Percentiles rank a stretch among this genome's conserved stretches.
Conservation (phyloP, 2,797 vertebrate species). For the Mus spretus region DNA sequence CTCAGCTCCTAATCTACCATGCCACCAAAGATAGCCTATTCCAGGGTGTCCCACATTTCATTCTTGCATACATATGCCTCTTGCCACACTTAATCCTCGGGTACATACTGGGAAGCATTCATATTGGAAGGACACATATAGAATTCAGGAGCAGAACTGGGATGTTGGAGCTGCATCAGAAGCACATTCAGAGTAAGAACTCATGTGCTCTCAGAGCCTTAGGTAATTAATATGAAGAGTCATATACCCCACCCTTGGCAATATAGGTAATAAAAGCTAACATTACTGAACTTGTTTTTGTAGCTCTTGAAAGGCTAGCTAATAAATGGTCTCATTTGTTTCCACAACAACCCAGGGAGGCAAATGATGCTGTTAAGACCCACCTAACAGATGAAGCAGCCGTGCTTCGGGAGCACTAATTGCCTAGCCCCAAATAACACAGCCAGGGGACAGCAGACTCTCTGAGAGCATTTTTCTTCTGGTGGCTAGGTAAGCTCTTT, state of each 20-base stretch:
- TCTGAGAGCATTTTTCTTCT: slow-evolving; percentile 27
- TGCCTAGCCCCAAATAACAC: slow-evolving; percentile 32
- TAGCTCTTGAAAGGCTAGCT: slow-evolving; percentile 68
- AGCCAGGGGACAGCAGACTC: not conserved
- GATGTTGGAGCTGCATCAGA: slow-evolving; percentile 1
- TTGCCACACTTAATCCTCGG: not conserved
- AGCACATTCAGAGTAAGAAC: slow-evolving; percentile 52
- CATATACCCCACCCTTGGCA: slow-evolving; percentile 47
- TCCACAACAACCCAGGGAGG: slow-evolving; percentile 46
- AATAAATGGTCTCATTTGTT: slow-evolving; percentile 69
- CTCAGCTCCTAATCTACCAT: not conserved
- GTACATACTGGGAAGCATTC: not conserved
- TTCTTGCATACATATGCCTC: not conserved
- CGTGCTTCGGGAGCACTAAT: not conserved
- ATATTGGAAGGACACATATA: not conserved
- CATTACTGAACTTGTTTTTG: slow-evolving; percentile 68
- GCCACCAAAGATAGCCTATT: not conserved
- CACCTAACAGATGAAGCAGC: slow-evolving; percentile 66
- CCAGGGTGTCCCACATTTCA: fast-evolving
- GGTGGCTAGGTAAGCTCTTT: slow-evolving; percentile 5
- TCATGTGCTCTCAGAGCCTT: slow-evolving; percentile 21
- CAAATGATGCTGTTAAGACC: slow-evolving; percentile 55
- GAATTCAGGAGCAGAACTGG: not conserved
- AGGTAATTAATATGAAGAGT: slow-evolving; percentile 62
- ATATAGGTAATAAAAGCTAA: slow-evolving; percentile 70